A percentile compares a stretch with the other conserved stretches of the same genome.
Evolutionary conservation across 2,888 invertebrate species (phyloP).

Genomic region (Coleophora deauratella): DNA sequence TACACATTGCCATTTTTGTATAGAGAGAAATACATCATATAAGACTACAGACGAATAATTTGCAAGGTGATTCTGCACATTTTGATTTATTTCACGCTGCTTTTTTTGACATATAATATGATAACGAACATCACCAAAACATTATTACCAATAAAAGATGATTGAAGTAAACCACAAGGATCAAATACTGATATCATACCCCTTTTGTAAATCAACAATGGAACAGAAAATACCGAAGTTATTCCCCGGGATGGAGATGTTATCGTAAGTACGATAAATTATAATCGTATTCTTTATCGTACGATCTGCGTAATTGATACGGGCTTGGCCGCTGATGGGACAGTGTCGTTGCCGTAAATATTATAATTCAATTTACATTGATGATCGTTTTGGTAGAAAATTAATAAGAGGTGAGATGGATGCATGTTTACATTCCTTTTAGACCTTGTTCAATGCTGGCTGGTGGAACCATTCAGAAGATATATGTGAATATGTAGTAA

Average conservation of each 20-base stretch:
- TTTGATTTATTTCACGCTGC: too few species aligned
- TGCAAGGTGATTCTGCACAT: too few species aligned
- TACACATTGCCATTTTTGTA: too few species aligned
- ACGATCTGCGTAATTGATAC: constrained; percentile 65
- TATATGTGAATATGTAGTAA: too few species aligned
- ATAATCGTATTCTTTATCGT: constrained; percentile 46
- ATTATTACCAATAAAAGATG: too few species aligned
- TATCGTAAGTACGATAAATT: constrained; percentile 50
- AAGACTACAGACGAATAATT: too few species aligned
- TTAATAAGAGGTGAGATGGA: not conserved
- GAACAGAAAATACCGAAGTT: constrained; percentile 36
- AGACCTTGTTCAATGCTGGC: too few species aligned
- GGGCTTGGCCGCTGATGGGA: constrained; percentile 37
- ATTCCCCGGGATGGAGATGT: constrained; percentile 35
- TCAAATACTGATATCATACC: constrained; percentile 33
- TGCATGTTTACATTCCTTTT: not conserved
- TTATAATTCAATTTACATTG: constrained; percentile 25
- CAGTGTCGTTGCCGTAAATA: constrained; percentile 29
- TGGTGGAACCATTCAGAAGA: too few species aligned
- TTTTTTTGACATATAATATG: too few species aligned
- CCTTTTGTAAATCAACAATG: constrained; percentile 49
- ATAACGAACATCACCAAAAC: too few species aligned
- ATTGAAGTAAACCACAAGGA: too few species aligned
- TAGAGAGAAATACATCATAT: too few species aligned
- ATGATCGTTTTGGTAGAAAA: constrained; percentile 3